These are phyloP conservation scores for Pollenia labialis DNA, from an alignment of 2,888 invertebrate species.

Conservation along the genomic window DNA sequence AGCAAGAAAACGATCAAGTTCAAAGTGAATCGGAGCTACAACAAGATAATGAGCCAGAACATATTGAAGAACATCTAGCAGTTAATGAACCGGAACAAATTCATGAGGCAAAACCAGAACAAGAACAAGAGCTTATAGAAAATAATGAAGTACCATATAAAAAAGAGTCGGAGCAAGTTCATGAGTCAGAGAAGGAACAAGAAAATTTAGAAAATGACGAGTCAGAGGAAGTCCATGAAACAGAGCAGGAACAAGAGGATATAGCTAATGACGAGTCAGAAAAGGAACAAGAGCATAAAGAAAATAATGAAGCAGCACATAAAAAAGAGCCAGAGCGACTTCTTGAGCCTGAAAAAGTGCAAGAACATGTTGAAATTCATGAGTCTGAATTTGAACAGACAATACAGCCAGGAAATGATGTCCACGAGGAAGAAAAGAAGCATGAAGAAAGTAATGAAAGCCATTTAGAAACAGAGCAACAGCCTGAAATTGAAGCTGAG, in stretches of 20 bases:
- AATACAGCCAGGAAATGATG: neutral
- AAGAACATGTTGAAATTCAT: neutral
- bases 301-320: neutral
- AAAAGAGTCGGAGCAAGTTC: neutral
- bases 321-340: neutral
- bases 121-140: neutral
- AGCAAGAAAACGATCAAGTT: neutral
- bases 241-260: neutral
- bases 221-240: neutral
- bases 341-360: neutral
- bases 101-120: neutral
- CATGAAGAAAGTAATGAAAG: slow-evolving; percentile 15
- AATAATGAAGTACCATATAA: neutral
- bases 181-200: neutral
- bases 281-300: neutral
- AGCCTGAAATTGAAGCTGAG: neutral
- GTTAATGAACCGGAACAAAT: neutral
- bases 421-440: slow-evolving; percentile 2
- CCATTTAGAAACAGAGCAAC: neutral
- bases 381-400: neutral
- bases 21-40: neutral
- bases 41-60: no score
- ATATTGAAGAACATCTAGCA: no score
- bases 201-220: neutral
- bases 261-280: neutral